Conservation (phyloP, 2,797 vertebrate genomes). For the Peromyscus eremicus region DNA sequence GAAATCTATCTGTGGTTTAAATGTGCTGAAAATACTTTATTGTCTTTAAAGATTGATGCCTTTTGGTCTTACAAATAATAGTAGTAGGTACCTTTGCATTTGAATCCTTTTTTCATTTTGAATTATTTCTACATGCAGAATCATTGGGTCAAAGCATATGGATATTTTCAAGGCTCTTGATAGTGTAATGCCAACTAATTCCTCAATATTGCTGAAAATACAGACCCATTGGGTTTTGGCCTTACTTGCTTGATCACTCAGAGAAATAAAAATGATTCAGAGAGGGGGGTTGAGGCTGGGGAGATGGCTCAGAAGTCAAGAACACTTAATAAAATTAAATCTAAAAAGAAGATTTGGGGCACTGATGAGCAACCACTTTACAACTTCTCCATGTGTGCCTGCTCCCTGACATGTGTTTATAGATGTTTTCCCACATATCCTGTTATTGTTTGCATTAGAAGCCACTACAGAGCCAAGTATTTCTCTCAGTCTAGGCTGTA, state of each 20-base stretch:
- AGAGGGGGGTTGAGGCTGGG: neutral
- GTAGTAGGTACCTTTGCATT: neutral
- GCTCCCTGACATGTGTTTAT: neutral
- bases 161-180: constrained; percentile 54
- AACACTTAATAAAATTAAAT: neutral
- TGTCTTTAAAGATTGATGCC: constrained; percentile 18
- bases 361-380: neutral
- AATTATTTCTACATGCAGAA: neutral
- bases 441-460: neutral
- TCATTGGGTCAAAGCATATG: neutral
- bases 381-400: neutral
- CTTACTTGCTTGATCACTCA: neutral
- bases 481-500: neutral
- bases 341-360: neutral
- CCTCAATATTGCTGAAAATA: constrained; percentile 35
- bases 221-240: neutral
- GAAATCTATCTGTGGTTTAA: constrained; percentile 6
- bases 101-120: constrained; percentile 30
- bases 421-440: neutral
- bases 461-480: neutral
- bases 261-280: constrained; percentile 12
- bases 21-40: constrained; percentile 13
- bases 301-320: neutral
- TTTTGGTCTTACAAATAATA: neutral
- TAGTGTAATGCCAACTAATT: constrained; percentile 7